Evolutionary conservation across 2,113 vertebrate species (phyloP).

Genomic region (Notechis scutatus): DNA sequence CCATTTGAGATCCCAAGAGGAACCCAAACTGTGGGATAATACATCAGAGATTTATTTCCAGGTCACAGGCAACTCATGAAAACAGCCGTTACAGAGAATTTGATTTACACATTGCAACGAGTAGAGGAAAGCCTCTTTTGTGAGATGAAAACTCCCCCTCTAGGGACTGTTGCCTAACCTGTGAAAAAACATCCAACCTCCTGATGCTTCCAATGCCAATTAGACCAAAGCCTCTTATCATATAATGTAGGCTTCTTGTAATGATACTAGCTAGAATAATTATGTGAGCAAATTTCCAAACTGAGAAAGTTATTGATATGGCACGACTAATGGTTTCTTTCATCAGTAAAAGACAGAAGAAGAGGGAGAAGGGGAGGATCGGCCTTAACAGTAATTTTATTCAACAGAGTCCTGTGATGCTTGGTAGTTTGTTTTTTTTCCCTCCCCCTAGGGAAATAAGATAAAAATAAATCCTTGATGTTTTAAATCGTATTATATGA

Average conservation of each 20-base stretch:
- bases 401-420: constrained; percentile 46
- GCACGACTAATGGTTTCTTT: constrained; percentile 44
- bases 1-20: constrained; percentile 28
- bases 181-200: constrained; percentile 39
- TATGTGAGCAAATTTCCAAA: constrained; percentile 57
- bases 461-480: constrained; percentile 58
- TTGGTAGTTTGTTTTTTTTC: constrained; percentile 45
- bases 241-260: constrained; percentile 51
- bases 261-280: constrained; percentile 54
- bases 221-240: constrained; percentile 61
- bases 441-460: constrained; percentile 36
- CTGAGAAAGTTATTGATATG: constrained; percentile 48
- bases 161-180: constrained; percentile 36
- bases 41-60: constrained; percentile 43
- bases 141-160: constrained; percentile 39
- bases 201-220: constrained; percentile 55
- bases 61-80: constrained; percentile 47
- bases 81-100: constrained; percentile 40
- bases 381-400: constrained; percentile 54
- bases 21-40: constrained; percentile 20
- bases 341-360: constrained; percentile 47
- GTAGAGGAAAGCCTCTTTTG: constrained; percentile 40
- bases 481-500: constrained; percentile 47
- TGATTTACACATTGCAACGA: constrained; percentile 47
- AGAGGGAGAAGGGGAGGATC: constrained; percentile 44